Percentiles rank a stretch among this genome's conserved stretches.
phyloP scores from a whole-genome alignment of 2,888 invertebrate species.

The Polyommatus iphigenia region DNA sequence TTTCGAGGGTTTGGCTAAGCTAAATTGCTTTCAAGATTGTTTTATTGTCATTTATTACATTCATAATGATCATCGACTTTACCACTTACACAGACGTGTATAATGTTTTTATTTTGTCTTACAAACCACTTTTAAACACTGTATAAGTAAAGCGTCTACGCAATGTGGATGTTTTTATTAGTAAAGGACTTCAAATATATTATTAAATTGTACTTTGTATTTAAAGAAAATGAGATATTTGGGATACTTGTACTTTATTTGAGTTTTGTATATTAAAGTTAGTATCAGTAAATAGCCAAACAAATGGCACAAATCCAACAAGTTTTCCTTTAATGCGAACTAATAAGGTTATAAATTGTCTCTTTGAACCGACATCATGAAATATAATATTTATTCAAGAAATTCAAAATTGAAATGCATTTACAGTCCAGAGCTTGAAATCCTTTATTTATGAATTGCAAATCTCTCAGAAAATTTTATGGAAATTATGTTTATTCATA shows the following conservation, averaged over 20 bases:
- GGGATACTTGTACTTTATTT: neutral
- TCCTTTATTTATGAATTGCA: slow-evolving; percentile 6
- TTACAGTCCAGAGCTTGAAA: neutral
- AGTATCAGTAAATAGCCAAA: no score
- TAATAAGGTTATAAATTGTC: slow-evolving; percentile 1
- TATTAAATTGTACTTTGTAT: no score
- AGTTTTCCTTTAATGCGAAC: neutral
- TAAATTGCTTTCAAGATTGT: slow-evolving; percentile 20
- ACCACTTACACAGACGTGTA: neutral
- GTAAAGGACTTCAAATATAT: neutral
- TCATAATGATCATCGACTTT: neutral
- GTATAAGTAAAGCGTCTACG: no score
- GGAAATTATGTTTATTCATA: neutral
- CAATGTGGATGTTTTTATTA: no score
- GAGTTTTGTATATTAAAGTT: no score
- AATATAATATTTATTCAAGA: neutral
- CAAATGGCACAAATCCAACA: neutral
- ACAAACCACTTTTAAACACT: neutral
- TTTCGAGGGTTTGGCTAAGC: slow-evolving; percentile 26
- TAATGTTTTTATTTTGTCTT: no score
- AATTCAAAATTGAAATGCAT: neutral
- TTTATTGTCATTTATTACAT: neutral
- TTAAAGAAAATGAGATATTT: no score
- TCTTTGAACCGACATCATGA: neutral
- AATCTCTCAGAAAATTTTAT: neutral